Evolutionary conservation across 2,888 invertebrate genomes (phyloP), one percentile per base, ranked within the genome.

Genomic region (Zonitis immaculata): DNA sequence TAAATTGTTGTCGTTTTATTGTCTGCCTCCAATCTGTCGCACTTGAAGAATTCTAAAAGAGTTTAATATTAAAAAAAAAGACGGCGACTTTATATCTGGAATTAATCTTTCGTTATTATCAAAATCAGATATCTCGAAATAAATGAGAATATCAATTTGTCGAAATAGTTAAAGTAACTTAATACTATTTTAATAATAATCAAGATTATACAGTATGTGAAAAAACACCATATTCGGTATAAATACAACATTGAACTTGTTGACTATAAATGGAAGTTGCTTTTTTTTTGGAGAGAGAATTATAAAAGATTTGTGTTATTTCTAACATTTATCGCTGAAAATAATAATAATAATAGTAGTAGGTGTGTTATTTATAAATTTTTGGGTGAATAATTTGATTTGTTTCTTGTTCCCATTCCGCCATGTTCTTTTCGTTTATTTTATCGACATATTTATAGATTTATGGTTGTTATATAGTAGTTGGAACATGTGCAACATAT

Each of bases 101-200:
- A 32, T 14, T 32, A 14, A 7, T 32, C 32, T 32, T 14, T 32
- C 32, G 14, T 32, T 32, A n/a, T n/a, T n/a, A n/a, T n/a, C n/a
- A n/a, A n/a, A n/a, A n/a, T n/a, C n/a, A n/a, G n/a, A n/a, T n/a
- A n/a, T n/a, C n/a, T n/a, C n/a, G n/a, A n/a, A n/a, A n/a, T n/a
- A n/a, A n/a, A n/a, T n/a, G n/a, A n/a, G n/a, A n/a, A n/a, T 32
- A 14, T 32, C 32, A 32, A 32, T 14, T 14, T 32, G 32, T 32
- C 14, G 32, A 14, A 14, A 7, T n/a, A n/a, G 6, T 32, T 32
- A 14, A 32, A 32, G 6, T 5, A 57, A 49, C 51, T 54, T 52
- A 57, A n/a, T n/a, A n/a, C n/a, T n/a, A n/a, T n/a, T 47, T 49
- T 57, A 53, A 57, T 51, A 27, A 4, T 27, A 32, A 32, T 32